A percentile compares a stretch with the other conserved stretches of the same genome.
phyloP scores from a whole-genome alignment of 1,140 invertebrate species.

The Micrasema minimum region DNA sequence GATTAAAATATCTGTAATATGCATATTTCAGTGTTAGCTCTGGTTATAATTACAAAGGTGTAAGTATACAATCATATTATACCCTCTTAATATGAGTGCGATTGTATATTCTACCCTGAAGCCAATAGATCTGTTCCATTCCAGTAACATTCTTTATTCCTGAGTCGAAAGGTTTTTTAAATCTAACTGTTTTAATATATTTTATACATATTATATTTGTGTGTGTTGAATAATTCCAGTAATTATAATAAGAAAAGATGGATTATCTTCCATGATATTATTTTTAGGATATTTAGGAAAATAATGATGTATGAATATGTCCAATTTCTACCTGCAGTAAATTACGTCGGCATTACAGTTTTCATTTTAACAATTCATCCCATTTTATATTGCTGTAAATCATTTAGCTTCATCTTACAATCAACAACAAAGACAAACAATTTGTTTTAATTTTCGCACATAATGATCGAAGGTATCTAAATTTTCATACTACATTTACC shows the following conservation, averaged over 20 bases:
- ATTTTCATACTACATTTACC: slow-evolving; percentile 35
- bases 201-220: slow-evolving; percentile 31
- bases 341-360: slow-evolving; percentile 10
- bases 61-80: neutral
- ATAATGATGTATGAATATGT: slow-evolving; percentile 36
- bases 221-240: slow-evolving; percentile 26
- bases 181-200: slow-evolving; percentile 17
- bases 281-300: slow-evolving; percentile 36
- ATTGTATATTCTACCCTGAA: neutral
- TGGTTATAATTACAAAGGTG: neutral
- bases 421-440: too few species aligned
- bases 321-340: slow-evolving; percentile 28
- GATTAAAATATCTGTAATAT: neutral
- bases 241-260: slow-evolving; percentile 1
- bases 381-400: slow-evolving; percentile 2
- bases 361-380: neutral
- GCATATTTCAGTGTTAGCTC: neutral
- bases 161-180: slow-evolving; percentile 13
- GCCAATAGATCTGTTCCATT: neutral
- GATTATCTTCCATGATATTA: slow-evolving; percentile 30
- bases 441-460: too few species aligned
- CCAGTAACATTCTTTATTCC: neutral
- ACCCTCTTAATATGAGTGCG: neutral
- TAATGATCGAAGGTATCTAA: neutral
- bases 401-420: neutral